A percentile compares a stretch with the other conserved stretches of the same genome.
Conservation (phyloP, 2,888 invertebrate genomes). For the Mycalesis mineus region DNA sequence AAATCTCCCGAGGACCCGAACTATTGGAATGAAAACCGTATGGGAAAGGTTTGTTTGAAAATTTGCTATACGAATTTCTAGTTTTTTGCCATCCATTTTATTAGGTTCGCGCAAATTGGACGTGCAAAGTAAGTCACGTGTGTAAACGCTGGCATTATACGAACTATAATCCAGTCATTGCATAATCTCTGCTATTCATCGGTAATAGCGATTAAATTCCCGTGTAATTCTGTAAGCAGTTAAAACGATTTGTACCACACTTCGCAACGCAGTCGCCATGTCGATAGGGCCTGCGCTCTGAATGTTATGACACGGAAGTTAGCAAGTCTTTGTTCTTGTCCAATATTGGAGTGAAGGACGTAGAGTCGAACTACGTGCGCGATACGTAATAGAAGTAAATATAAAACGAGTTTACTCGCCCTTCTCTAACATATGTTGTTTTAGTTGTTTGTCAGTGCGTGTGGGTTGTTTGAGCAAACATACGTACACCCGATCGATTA, state of each 20-base stretch:
- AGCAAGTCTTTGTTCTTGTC: constrained; percentile 35
- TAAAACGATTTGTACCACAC: constrained; percentile 28
- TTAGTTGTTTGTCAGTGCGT: background rate
- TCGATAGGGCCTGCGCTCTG: constrained; percentile 38
- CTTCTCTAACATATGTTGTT: background rate
- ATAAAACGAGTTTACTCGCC: background rate
- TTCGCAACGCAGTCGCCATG: background rate
- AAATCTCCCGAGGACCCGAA: too few species aligned
- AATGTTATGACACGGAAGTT: constrained; percentile 33
- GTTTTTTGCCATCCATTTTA: too few species aligned
- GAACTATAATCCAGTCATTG: constrained; percentile 40
- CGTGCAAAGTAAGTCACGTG: background rate
- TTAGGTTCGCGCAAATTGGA: background rate
- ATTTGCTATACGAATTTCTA: too few species aligned
- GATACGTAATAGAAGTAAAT: background rate
- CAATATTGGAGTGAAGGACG: constrained; percentile 6
- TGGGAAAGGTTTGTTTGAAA: too few species aligned
- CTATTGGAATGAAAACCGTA: too few species aligned
- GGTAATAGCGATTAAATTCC: constrained; percentile 16
- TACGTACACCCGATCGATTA: too few species aligned
- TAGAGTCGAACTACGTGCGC: background rate
- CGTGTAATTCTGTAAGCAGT: constrained; percentile 28
- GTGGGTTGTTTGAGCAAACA: too few species aligned
- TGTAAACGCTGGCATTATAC: constrained; percentile 34
- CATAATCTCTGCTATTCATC: constrained; percentile 42